Evolutionary conservation across 2,113 vertebrate genomes (phyloP).

Genomic region (Onychostoma macrolepis): DNA sequence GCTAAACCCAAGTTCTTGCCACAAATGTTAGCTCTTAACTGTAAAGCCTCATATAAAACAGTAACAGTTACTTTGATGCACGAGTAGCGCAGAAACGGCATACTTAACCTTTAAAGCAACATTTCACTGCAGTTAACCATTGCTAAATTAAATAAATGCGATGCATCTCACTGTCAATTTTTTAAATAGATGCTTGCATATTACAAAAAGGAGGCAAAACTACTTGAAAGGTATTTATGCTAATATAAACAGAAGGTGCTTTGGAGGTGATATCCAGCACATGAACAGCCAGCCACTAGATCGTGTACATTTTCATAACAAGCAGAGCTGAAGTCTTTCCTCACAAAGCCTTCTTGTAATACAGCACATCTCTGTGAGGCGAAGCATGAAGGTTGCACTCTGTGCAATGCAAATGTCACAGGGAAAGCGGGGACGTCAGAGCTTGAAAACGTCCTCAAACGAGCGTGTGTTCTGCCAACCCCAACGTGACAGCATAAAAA

Average conservation of each 20-base stretch:
- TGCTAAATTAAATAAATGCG: not conserved
- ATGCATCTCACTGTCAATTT: not conserved
- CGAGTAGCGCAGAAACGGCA: no score
- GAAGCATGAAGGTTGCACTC: conserved; percentile 47
- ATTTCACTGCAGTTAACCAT: not conserved
- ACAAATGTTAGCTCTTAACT: no score
- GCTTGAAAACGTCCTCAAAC: conserved; percentile 34
- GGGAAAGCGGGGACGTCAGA: conserved; percentile 24
- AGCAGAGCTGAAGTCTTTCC: conserved; percentile 3
- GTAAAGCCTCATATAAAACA: no score
- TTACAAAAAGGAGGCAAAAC: not conserved
- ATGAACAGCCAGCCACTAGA: not conserved
- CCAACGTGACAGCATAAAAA: conserved; percentile 38
- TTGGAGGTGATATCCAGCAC: not conserved
- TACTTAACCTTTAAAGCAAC: no score
- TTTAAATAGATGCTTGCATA: not conserved
- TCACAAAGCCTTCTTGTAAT: conserved; percentile 23
- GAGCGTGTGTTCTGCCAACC: conserved; percentile 31
- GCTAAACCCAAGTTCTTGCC: no score
- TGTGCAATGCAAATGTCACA: conserved; percentile 50
- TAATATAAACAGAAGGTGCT: not conserved
- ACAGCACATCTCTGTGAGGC: conserved; percentile 28
- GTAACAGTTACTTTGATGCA: no score
- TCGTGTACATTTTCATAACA: conserved; percentile 19
- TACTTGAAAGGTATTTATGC: not conserved